A percentile compares a stretch with the other conserved stretches of the same genome.
Evolutionary conservation across 2,888 invertebrate genomes (phyloP).

Genomic region (Platycheirus rosarum): DNA sequence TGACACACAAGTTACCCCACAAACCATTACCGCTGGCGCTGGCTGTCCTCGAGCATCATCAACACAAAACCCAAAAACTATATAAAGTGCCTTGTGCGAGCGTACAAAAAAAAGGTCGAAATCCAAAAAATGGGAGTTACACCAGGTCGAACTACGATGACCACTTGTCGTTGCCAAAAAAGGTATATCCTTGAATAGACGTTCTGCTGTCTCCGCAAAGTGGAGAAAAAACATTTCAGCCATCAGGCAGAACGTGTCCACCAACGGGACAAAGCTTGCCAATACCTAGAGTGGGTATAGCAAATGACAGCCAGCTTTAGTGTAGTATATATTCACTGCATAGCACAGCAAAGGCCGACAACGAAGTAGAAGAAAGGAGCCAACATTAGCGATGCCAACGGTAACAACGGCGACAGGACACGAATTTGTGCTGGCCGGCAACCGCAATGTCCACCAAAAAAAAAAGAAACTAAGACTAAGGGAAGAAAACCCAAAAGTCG

Average conservation of each 20-base stretch:
- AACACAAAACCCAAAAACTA: constrained; percentile 48
- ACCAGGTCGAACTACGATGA: constrained; percentile 68
- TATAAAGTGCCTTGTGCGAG: constrained; percentile 61
- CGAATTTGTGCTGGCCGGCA: constrained; percentile 70
- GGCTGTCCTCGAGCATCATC: constrained; percentile 43
- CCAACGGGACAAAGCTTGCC: constrained; percentile 38
- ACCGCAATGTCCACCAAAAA: constrained; percentile 71
- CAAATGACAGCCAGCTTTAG: constrained; percentile 54
- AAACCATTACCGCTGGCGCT: constrained; percentile 14
- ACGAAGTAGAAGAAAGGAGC: constrained; percentile 49
- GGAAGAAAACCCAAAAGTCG: constrained; percentile 72
- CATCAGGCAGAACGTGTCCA: constrained; percentile 67
- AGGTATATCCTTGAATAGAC: constrained; percentile 61
- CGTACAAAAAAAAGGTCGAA: constrained; percentile 48
- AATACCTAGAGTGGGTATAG: constrained; percentile 31
- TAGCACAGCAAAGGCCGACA: constrained; percentile 42
- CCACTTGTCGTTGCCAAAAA: constrained; percentile 65
- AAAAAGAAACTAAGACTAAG: constrained; percentile 71
- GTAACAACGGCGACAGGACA: constrained; percentile 72
- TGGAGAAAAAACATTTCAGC: constrained; percentile 69
- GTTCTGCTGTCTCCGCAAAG: constrained; percentile 72
- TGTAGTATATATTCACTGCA: background rate
- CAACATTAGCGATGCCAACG: constrained; percentile 73
- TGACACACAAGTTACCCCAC: constrained; percentile 50
- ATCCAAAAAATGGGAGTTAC: constrained; percentile 68